These are phyloP conservation scores for Cantharis rustica DNA, from an alignment of 2,888 invertebrate genomes.

Conservation along the genomic window DNA sequence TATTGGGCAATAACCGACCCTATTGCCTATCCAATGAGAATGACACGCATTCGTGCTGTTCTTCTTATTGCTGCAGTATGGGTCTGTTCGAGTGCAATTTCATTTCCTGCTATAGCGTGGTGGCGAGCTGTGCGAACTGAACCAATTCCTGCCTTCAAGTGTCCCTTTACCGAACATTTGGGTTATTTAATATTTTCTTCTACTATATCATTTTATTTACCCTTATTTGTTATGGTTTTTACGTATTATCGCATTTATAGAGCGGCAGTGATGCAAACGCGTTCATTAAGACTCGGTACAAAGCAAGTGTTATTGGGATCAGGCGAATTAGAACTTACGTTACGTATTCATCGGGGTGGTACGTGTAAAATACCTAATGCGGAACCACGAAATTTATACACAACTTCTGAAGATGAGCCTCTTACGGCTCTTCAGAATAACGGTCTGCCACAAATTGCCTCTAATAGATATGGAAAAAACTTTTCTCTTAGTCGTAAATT, in stretches of 20 bases:
- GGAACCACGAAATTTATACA: constrained; percentile 50
- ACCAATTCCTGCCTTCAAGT: constrained; percentile 81
- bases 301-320: constrained; percentile 87
- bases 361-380: constrained; percentile 64
- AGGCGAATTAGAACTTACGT: constrained; percentile 84
- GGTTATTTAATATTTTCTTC: constrained; percentile 97
- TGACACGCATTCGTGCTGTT: constrained; percentile 87
- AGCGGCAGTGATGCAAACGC: constrained; percentile 90
- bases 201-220: constrained; percentile 96
- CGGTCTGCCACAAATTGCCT: constrained; percentile 71
- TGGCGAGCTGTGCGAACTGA: constrained; percentile 87
- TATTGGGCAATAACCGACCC: constrained; percentile 99
- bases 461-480: constrained; percentile 76
- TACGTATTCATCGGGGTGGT: constrained; percentile 93
- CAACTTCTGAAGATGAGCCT: constrained; percentile 75
- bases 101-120: constrained; percentile 97
- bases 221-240: constrained; percentile 96
- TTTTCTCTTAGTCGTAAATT: constrained; percentile 91
- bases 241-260: constrained; percentile 96
- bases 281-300: constrained; percentile 87
- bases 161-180: constrained; percentile 95
- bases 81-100: constrained; percentile 95
- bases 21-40: constrained; percentile 93
- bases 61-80: constrained; percentile 92
- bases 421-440: constrained; percentile 79